A percentile compares a stretch with the other conserved stretches of the same genome.
Evolutionary conservation across 2,888 invertebrate species (phyloP).

Genomic region (Erebia ligea): DNA sequence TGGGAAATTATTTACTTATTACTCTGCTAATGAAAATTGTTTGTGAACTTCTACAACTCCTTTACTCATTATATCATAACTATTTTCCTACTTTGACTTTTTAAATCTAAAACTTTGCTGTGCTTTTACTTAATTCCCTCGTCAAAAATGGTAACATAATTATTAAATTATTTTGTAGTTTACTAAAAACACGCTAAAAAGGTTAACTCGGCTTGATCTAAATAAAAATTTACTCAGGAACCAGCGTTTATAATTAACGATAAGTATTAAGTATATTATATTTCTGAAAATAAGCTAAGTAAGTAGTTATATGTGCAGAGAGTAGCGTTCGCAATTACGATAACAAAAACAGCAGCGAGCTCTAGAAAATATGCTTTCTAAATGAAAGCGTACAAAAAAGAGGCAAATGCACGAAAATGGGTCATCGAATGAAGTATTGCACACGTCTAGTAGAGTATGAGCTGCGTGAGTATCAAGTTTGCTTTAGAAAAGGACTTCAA

Average conservation of each 20-base stretch:
- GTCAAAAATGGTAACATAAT: constrained; percentile 5
- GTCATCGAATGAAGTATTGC: constrained; percentile 63
- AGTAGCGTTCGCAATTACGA: constrained; percentile 51
- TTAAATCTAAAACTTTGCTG: neutral
- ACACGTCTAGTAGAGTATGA: constrained; percentile 49
- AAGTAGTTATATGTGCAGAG: constrained; percentile 17
- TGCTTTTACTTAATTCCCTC: neutral
- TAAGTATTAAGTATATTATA: too few relatives aligned
- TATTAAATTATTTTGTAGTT: too few relatives aligned
- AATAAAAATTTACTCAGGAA: constrained; percentile 8
- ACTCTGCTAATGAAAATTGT: too few relatives aligned
- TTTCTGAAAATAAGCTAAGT: constrained; percentile 30
- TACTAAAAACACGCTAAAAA: neutral
- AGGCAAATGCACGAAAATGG: constrained; percentile 62
- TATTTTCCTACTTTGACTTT: neutral
- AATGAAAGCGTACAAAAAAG: constrained; percentile 59
- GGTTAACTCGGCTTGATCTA: neutral
- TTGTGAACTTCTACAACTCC: too few relatives aligned
- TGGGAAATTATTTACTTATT: neutral
- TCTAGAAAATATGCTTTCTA: constrained; percentile 55
- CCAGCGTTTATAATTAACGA: constrained; percentile 32
- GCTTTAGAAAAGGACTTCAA: constrained; percentile 35
- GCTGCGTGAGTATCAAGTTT: constrained; percentile 44
- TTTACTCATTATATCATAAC: too few relatives aligned
- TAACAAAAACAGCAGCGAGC: constrained; percentile 52